These are phyloP conservation scores for Phallusia fumigata DNA, from an alignment of 23 tunicate genomes.

Conservation along the genomic window DNA sequence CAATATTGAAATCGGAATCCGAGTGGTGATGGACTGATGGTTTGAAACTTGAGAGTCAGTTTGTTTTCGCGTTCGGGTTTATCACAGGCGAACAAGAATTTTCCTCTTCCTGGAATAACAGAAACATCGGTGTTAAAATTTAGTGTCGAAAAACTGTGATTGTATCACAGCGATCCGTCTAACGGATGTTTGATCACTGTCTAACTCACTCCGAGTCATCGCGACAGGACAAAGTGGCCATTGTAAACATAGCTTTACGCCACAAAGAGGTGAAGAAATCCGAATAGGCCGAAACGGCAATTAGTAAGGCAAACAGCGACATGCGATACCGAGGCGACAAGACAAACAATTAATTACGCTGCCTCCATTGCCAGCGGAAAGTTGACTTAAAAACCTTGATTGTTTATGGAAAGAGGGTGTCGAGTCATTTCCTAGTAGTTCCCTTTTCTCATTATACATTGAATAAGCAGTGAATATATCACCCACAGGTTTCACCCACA, in stretches of 20 bases:
- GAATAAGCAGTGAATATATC: neutral
- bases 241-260: neutral
- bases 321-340: neutral
- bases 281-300: neutral
- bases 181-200: no score
- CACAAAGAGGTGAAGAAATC: neutral
- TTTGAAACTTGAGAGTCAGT: conserved; percentile 81
- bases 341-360: neutral
- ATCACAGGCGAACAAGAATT: conserved; percentile 73
- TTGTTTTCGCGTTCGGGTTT: conserved; percentile 88
- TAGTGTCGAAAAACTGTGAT: neutral
- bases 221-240: conserved; percentile 8
- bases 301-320: conserved; percentile 7
- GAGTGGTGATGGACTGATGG: conserved; percentile 87
- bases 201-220: neutral
- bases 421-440: neutral
- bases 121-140: neutral
- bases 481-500: neutral
- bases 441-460: neutral
- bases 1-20: conserved; percentile 89
- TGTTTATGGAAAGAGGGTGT: neutral
- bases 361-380: neutral
- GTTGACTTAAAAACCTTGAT: neutral
- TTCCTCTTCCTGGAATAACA: conserved; percentile 31
- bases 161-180: neutral